Conservation (phyloP, 1,140 invertebrate species). For the Campoletis sonorensis region DNA sequence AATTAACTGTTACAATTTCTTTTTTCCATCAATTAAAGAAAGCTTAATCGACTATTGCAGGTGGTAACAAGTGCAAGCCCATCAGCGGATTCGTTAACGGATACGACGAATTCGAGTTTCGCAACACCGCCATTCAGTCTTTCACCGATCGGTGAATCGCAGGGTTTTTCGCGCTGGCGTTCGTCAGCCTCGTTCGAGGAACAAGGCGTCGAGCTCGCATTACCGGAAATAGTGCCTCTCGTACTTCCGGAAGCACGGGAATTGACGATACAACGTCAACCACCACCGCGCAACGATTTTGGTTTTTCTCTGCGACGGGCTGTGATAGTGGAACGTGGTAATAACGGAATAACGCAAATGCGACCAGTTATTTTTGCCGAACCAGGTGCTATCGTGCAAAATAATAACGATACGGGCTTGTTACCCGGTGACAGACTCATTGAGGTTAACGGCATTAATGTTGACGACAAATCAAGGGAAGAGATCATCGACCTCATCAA, state of each 20-base stretch:
- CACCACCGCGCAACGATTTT: constrained; percentile 92
- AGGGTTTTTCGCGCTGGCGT: constrained; percentile 86
- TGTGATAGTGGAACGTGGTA: constrained; percentile 83
- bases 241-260: constrained; percentile 86
- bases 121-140: constrained; percentile 89
- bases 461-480: constrained; percentile 91
- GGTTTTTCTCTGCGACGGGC: constrained; percentile 95
- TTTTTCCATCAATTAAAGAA: too few species aligned
- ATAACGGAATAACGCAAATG: constrained; percentile 78
- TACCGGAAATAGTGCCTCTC: constrained; percentile 87
- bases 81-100: constrained; percentile 89
- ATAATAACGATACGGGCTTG: constrained; percentile 88
- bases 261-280: constrained; percentile 88
- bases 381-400: constrained; percentile 87
- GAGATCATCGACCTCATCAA: constrained; percentile 96
- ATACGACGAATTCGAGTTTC: constrained; percentile 89
- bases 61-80: constrained; percentile 86
- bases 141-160: constrained; percentile 89
- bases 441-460: constrained; percentile 91
- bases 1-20: too few species aligned
- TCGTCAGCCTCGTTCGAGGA: constrained; percentile 85
- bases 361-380: constrained; percentile 94
- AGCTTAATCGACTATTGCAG: constrained; percentile 33
- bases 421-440: constrained; percentile 94
- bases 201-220: constrained; percentile 81